These are phyloP conservation scores for Enteromius treurensis DNA, from an alignment of 2,797 vertebrate genomes.

Conservation along the genomic window DNA sequence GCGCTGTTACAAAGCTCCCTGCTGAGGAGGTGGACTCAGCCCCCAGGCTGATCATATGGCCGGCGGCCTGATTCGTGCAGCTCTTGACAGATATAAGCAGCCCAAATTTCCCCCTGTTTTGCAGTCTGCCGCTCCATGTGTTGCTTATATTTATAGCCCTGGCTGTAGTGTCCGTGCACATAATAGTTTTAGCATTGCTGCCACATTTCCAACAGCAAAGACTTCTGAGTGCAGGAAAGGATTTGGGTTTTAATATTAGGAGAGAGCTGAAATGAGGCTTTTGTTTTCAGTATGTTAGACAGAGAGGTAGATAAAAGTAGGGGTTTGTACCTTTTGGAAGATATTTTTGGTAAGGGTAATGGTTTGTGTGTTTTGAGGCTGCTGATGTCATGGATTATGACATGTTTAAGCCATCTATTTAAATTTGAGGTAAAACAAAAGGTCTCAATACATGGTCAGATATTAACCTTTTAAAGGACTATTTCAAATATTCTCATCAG, in stretches of 20 bases:
- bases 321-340: neutral
- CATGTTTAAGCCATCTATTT: slow-evolving; percentile 7
- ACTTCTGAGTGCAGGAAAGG: slow-evolving; percentile 32
- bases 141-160: slow-evolving; percentile 58
- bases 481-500: neutral
- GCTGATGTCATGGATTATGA: neutral
- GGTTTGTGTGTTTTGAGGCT: neutral
- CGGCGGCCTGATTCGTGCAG: slow-evolving; percentile 37
- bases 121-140: slow-evolving; percentile 54
- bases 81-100: slow-evolving; percentile 53
- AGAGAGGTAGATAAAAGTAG: neutral
- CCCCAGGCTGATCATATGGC: slow-evolving; percentile 38
- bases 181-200: slow-evolving; percentile 58
- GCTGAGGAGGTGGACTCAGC: slow-evolving; percentile 45
- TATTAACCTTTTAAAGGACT: neutral
- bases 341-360: neutral
- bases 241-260: slow-evolving; percentile 16
- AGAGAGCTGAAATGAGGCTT: neutral
- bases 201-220: slow-evolving; percentile 50
- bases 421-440: neutral
- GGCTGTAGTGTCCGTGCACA: slow-evolving; percentile 45
- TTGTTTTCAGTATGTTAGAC: neutral
- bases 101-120: slow-evolving; percentile 49
- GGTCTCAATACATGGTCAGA: neutral
- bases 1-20: slow-evolving; percentile 20